Conservation (phyloP, 2,113 vertebrate species). For the Eonycteris spelaea region DNA sequence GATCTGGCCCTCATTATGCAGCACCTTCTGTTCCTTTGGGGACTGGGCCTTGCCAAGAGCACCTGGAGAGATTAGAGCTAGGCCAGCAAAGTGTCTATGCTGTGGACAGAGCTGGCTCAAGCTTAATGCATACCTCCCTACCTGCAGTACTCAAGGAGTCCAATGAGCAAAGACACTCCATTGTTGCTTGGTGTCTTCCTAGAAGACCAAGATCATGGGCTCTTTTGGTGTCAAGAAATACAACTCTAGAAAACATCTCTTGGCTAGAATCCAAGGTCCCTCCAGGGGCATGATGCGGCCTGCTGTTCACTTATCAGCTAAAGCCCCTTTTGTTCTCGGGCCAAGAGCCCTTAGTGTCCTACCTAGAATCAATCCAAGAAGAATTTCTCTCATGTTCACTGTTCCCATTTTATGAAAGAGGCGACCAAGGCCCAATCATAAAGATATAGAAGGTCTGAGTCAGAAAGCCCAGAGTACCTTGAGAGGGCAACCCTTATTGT, state of each 20-base stretch:
- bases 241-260: background rate
- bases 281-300: background rate
- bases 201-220: background rate
- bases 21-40: background rate
- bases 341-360: background rate
- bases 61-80: background rate
- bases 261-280: background rate
- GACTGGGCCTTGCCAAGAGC: background rate
- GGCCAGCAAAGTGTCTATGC: background rate
- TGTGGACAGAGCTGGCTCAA: background rate
- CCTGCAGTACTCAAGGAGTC: background rate
- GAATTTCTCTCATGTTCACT: background rate
- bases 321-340: background rate
- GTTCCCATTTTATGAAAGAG: conserved; percentile 62
- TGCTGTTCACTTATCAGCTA: background rate
- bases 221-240: background rate
- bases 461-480: background rate
- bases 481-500: conserved; percentile 33
- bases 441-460: background rate
- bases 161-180: conserved; percentile 1
- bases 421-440: conserved; percentile 38
- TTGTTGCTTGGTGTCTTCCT: background rate
- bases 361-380: background rate
- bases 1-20: background rate
- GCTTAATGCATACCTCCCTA: background rate